These are phyloP conservation scores for Tretioscincus oriximinensis DNA, from an alignment of 2,113 vertebrate genomes.

Conservation along the genomic window DNA sequence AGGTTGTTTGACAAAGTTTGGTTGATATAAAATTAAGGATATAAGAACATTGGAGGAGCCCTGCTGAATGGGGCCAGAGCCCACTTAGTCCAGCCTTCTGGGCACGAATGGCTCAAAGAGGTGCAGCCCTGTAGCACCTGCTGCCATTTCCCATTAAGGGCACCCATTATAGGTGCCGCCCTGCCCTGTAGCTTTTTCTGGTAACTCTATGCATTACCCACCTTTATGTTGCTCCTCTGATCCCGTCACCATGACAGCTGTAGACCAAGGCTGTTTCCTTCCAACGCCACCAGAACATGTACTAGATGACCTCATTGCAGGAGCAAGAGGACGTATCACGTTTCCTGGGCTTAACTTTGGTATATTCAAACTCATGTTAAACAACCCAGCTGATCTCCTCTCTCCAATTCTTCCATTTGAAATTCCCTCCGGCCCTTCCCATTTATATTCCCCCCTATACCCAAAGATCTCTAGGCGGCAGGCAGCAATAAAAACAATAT, in stretches of 20 bases:
- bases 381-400: neutral
- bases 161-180: too few species aligned
- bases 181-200: too few species aligned
- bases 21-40: too few species aligned
- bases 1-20: too few species aligned
- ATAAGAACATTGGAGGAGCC: neutral
- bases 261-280: slow-evolving; percentile 37
- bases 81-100: too few species aligned
- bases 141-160: neutral
- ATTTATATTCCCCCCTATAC: too few species aligned
- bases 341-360: neutral
- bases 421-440: neutral
- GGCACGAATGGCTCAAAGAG: too few species aligned
- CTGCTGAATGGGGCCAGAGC: too few species aligned
- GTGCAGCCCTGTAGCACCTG: neutral
- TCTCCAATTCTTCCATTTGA: too few species aligned
- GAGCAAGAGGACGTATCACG: neutral
- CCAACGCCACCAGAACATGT: slow-evolving; percentile 3
- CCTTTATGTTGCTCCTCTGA: neutral
- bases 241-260: accelerated
- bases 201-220: neutral
- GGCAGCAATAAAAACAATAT: too few species aligned
- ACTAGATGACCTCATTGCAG: neutral
- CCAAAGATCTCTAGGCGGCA: too few species aligned
- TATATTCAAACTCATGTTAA: neutral